phyloP scores from a whole-genome alignment of 2,113 vertebrate species.

The Melanerpes formicivorus region DNA sequence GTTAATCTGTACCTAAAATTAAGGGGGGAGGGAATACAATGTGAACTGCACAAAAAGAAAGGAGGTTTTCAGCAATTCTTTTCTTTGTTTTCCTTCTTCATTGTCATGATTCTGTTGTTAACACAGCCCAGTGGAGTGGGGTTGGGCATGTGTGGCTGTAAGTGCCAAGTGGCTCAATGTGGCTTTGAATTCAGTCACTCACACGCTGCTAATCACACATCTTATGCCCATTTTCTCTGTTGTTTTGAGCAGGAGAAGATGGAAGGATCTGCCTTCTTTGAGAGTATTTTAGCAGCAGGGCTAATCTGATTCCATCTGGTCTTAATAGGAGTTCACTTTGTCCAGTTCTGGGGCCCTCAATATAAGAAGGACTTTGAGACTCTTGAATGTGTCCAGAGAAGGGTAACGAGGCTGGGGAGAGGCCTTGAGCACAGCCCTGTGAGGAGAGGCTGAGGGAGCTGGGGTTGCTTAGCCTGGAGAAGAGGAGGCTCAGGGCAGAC shows the following conservation, averaged over 20 bases:
- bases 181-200: not conserved
- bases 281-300: not conserved
- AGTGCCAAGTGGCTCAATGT: not conserved
- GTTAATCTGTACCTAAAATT: not conserved
- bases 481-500: no score
- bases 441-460: no score
- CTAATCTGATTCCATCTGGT: conserved; percentile 21
- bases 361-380: no score
- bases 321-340: not conserved
- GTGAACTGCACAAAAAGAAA: not conserved
- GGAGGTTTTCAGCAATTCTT: not conserved
- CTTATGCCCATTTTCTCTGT: not conserved
- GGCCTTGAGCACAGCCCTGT: no score
- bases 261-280: not conserved
- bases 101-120: not conserved
- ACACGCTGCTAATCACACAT: not conserved
- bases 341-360: no score
- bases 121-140: not conserved
- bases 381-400: no score
- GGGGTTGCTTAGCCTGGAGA: no score
- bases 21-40: not conserved
- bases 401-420: no score
- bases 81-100: not conserved
- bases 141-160: not conserved
- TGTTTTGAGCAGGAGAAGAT: conserved; percentile 5